Conservation (phyloP, 2,797 vertebrate genomes). For the Cossypha heuglini region DNA sequence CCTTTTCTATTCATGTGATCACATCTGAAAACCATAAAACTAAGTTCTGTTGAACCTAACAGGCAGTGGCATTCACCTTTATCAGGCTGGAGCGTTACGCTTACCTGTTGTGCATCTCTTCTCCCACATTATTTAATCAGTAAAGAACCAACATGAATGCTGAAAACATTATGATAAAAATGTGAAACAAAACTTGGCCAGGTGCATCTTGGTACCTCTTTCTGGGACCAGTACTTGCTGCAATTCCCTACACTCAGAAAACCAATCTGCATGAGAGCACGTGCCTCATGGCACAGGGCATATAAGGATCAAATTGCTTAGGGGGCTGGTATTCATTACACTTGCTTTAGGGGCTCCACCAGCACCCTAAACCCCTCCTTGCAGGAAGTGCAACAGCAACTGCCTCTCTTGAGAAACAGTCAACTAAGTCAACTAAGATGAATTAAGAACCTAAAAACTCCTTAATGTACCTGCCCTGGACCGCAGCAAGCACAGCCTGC, state of each 20-base stretch:
- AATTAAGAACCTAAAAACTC: neutral
- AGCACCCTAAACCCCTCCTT: neutral
- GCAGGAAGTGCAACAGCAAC: neutral
- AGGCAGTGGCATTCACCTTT: neutral
- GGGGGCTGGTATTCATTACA: neutral
- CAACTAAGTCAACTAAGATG: neutral
- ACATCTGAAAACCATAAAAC: neutral
- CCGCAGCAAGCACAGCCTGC: neutral
- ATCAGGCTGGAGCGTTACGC: neutral
- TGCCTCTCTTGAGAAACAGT: neutral
- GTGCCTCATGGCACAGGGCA: neutral
- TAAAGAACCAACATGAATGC: neutral
- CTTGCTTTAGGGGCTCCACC: slow-evolving; percentile 4
- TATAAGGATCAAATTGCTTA: neutral
- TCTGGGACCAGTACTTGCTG: neutral
- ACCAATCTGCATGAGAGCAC: neutral
- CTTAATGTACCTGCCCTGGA: neutral
- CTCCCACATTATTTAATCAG: neutral
- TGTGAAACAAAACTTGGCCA: neutral
- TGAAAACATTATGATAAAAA: neutral
- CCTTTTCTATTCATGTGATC: neutral
- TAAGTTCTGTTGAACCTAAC: neutral
- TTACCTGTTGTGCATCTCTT: neutral
- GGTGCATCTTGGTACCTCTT: neutral
- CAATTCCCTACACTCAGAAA: neutral